Percentiles rank a stretch among this genome's conserved stretches.
phyloP scores from a whole-genome alignment of 2,797 vertebrate species.

The Danio jaintianensis region DNA sequence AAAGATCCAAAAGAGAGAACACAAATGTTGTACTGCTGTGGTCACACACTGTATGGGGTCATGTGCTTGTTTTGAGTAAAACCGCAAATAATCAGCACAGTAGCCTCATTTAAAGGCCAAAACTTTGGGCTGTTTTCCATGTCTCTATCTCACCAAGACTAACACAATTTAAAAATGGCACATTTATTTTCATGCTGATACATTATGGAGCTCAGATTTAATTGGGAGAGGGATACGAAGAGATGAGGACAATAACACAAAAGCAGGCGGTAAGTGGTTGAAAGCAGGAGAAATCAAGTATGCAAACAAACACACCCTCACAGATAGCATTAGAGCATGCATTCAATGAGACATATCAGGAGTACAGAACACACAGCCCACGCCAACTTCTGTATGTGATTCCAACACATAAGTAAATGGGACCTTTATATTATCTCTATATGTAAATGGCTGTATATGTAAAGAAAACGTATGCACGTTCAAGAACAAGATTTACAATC shows the following conservation, averaged over 20 bases:
- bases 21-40: neutral
- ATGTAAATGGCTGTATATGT: slow-evolving; percentile 7
- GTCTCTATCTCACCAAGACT: neutral
- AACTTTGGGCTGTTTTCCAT: slow-evolving; percentile 15
- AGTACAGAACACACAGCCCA: slow-evolving; percentile 66
- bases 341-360: slow-evolving; percentile 42
- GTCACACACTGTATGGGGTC: neutral
- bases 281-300: neutral
- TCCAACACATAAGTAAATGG: slow-evolving; percentile 42
- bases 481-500: neutral
- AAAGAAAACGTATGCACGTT: slow-evolving; percentile 28
- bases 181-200: neutral
- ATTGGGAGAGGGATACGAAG: neutral
- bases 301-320: neutral
- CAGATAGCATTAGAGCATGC: slow-evolving; percentile 29
- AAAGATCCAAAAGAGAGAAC: neutral
- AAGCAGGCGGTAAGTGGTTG: neutral
- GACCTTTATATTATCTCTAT: slow-evolving; percentile 9
- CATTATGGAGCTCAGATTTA: slow-evolving; percentile 14
- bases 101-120: neutral
- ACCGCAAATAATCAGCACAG: neutral
- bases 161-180: slow-evolving; percentile 10
- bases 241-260: slow-evolving; percentile 6
- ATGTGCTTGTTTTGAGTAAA: slow-evolving; percentile 29
- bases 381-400: slow-evolving; percentile 49